A percentile compares a stretch with the other conserved stretches of the same genome.
phyloP scores from a whole-genome alignment of 2,113 vertebrate species.

The Leuciscus idus region DNA sequence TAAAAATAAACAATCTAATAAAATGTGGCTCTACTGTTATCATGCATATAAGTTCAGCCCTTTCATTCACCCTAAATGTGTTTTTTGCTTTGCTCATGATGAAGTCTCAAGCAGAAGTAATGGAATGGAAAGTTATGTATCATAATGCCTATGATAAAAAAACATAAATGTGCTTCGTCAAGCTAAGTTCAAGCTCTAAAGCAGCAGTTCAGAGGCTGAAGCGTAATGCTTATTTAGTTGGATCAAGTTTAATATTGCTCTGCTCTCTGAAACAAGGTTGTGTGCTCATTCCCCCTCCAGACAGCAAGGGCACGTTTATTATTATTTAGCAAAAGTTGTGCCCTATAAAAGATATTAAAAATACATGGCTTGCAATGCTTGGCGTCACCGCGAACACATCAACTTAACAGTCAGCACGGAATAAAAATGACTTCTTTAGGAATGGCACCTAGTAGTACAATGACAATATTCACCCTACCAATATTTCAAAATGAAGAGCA shows the following conservation, averaged over 20 bases:
- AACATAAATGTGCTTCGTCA: background rate
- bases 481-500: background rate
- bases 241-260: slow-evolving; percentile 51
- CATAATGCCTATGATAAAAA: background rate
- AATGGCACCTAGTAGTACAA: background rate
- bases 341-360: background rate
- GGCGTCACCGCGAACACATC: background rate
- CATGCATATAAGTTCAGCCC: slow-evolving; percentile 17
- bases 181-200: background rate
- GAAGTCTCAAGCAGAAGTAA: background rate
- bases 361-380: background rate
- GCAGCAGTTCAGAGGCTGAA: slow-evolving; percentile 38
- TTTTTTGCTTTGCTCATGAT: background rate
- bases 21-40: slow-evolving; percentile 26
- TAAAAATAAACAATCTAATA: slow-evolving; percentile 24
- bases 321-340: slow-evolving; percentile 7
- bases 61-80: background rate
- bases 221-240: slow-evolving; percentile 30
- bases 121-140: background rate
- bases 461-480: slow-evolving; percentile 6
- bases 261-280: slow-evolving; percentile 66
- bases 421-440: slow-evolving; percentile 4
- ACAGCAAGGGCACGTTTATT: slow-evolving; percentile 9
- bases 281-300: slow-evolving; percentile 66
- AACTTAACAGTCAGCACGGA: slow-evolving; percentile 7